These are phyloP conservation scores for Scomberomorus guttatus DNA, from an alignment of 2,797 vertebrate species.

Conservation along the genomic window DNA sequence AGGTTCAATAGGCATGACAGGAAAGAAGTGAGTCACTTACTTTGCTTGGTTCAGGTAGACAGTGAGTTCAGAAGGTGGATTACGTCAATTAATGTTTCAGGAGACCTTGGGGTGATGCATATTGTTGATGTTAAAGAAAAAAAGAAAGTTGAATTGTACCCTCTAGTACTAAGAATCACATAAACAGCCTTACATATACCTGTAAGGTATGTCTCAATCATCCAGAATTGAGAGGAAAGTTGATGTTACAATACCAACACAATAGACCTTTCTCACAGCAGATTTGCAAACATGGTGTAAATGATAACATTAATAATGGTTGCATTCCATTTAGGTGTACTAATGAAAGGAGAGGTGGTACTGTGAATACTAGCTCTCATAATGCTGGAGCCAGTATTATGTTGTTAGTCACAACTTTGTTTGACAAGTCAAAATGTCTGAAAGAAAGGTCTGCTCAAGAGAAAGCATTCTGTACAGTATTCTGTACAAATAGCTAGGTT, in stretches of 20 bases:
- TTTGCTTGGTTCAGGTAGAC: slow-evolving; percentile 10
- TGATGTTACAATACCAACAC: background rate
- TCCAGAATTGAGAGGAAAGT: background rate
- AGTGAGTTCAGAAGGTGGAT: slow-evolving; percentile 1
- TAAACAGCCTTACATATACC: background rate
- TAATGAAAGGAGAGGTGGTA: too few species aligned
- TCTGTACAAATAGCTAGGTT: background rate
- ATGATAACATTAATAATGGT: background rate
- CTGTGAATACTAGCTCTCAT: too few species aligned
- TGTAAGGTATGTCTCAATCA: background rate
- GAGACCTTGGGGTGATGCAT: background rate
- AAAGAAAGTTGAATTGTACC: background rate
- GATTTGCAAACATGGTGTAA: background rate
- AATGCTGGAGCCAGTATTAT: background rate
- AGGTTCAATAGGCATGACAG: slow-evolving; percentile 29
- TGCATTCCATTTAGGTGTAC: too few species aligned
- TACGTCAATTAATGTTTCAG: background rate
- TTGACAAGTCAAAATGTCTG: background rate
- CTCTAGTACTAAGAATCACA: background rate
- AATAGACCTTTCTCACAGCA: background rate
- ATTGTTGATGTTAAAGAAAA: too few species aligned
- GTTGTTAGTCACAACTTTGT: background rate
- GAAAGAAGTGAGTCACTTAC: slow-evolving; percentile 9
- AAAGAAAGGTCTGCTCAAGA: too few species aligned
- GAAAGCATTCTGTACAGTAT: background rate